Evolutionary conservation across 2,797 vertebrate genomes (phyloP).

Genomic region (Menidia menidia): DNA sequence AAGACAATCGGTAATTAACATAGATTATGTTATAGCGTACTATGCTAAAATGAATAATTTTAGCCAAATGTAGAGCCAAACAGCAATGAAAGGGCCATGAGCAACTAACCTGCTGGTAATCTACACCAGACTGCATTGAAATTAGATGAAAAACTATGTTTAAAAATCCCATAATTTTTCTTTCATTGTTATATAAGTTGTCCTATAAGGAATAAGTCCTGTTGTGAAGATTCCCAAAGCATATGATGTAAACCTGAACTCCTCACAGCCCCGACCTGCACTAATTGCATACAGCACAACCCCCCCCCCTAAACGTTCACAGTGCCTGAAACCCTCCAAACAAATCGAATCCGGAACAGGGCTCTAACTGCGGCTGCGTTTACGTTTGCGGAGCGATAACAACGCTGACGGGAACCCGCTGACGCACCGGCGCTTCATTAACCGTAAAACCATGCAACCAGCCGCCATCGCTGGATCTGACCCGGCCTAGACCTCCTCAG

Average conservation of each 20-base stretch:
- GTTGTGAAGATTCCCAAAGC: neutral
- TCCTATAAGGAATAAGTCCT: neutral
- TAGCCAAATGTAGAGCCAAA: too few relatives aligned
- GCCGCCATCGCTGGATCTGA: conserved; percentile 18
- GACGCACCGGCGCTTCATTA: conserved; percentile 42
- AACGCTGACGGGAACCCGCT: conserved; percentile 41
- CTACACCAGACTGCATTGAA: neutral
- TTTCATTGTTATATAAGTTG: neutral
- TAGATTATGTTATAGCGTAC: too few relatives aligned
- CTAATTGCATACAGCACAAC: neutral
- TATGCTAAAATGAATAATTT: too few relatives aligned
- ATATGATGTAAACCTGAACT: neutral
- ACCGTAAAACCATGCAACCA: conserved; percentile 32
- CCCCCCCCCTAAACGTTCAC: conserved; percentile 12
- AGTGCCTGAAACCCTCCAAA: conserved; percentile 16
- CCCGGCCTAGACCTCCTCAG: neutral
- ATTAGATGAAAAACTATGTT: too few relatives aligned
- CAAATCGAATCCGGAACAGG: conserved; percentile 10
- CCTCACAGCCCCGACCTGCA: conserved; percentile 14
- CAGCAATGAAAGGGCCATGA: too few relatives aligned
- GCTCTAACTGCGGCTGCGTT: conserved; percentile 30
- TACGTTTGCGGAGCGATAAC: conserved; percentile 24
- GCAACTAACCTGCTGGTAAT: neutral
- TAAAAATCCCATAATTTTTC: too few relatives aligned
- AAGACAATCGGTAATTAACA: too few relatives aligned